Base-by-base conservation (phyloP, 2,888 invertebrate species). In the Cryptus viduatorius region DNA sequence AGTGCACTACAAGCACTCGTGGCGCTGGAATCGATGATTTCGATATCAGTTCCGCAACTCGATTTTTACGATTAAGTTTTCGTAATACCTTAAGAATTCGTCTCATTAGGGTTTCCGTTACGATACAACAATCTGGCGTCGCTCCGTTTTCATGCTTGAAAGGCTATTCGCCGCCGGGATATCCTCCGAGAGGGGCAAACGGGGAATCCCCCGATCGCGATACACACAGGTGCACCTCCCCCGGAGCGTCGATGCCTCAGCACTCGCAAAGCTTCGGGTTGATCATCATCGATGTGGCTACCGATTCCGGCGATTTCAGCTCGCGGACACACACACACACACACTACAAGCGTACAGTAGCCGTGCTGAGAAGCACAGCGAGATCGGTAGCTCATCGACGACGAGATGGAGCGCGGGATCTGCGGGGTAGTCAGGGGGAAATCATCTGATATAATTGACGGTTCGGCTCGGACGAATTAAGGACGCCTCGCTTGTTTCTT, bases 381-480 rank as follows among this genome's bases (percentile, higher is more conserved):
- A 31, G 71, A 56, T 71, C 73, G 61, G 65, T 53, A 72, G 72
- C 31, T 3, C 29, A 37, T 37, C 37, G 50, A 42, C 24, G 42
- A 53, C 50, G 24, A 53, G 53, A 37, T 42, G 4, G 50, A 64
- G 65, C 8, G 79, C 19, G 64, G 19, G 37, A 37, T 37, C 37
- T 7, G 37, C 10, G 42, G n/a, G 29, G 5, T 14, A 2, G 12
- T n/a, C 14, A 68, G 59, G 59, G 42, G 42, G 61, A 53, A 79
- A 80, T 82, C 68, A 67, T 81, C 68, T 59, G 78, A 84, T 61
- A 61, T 85, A 86, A 86, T 86, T 82, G 81, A 83, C 83, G 85
- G 72, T 71, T 80, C 48, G 72, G 71, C 76, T 44, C 77, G 83
- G 29, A 76, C 77, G 64, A 85, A 83, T 83, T 79, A 85, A 85